Percentiles rank a stretch among this genome's conserved stretches.
phyloP scores from a whole-genome alignment of 2,113 vertebrate genomes.

The Cryptotis parvus region DNA sequence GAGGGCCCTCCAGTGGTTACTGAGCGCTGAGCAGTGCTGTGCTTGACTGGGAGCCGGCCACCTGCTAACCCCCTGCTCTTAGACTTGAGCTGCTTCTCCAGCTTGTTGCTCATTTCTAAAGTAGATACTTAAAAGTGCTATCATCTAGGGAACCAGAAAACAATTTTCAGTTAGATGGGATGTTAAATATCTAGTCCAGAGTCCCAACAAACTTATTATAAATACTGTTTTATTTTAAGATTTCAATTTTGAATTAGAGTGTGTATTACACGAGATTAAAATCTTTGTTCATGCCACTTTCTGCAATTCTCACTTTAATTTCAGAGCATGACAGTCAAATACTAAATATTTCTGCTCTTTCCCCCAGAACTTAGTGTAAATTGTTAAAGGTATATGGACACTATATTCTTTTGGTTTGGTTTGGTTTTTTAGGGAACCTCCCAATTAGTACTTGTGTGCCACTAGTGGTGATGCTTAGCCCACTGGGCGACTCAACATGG shows the following conservation, averaged over 20 bases:
- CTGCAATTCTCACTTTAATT: background rate
- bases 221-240: background rate
- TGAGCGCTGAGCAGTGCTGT: no score
- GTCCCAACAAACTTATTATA: background rate
- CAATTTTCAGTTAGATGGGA: background rate
- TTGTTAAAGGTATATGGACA: background rate
- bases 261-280: background rate
- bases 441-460: no score
- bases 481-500: no score
- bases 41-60: no score
- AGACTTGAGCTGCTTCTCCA: background rate
- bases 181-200: constrained; percentile 32
- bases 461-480: no score
- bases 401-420: background rate
- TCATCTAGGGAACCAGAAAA: constrained; percentile 16
- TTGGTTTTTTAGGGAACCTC: no score
- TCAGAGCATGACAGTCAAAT: background rate
- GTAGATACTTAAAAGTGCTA: constrained; percentile 35
- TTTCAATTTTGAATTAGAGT: background rate
- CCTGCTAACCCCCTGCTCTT: no score
- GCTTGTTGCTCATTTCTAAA: constrained; percentile 38
- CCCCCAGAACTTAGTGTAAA: background rate
- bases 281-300: background rate
- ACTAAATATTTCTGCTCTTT: constrained; percentile 21
- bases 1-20: no score